These are phyloP conservation scores for Apamea monoglypha DNA, from an alignment of 2,888 invertebrate species.

Conservation along the genomic window DNA sequence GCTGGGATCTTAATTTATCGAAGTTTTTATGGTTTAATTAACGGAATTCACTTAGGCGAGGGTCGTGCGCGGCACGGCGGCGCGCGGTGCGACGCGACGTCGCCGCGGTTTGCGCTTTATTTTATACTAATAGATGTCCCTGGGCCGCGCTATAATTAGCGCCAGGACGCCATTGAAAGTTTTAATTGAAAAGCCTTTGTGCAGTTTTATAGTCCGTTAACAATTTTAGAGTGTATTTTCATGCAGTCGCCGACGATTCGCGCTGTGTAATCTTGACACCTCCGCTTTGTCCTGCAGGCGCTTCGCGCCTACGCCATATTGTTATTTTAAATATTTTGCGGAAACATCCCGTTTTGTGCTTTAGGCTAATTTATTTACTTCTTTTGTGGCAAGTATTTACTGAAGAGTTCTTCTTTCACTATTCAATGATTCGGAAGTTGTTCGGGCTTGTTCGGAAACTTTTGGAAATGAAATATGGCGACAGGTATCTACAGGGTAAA, in stretches of 20 bases:
- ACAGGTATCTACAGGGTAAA: constrained; percentile 43
- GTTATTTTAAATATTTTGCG: constrained; percentile 28
- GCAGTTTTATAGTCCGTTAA: constrained; percentile 87
- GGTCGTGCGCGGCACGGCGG: constrained; percentile 69
- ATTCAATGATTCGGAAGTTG: constrained; percentile 53
- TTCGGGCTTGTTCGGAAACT: constrained; percentile 39
- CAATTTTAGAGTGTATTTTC: constrained; percentile 84
- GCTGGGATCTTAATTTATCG: constrained; percentile 91
- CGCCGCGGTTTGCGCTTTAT: constrained; percentile 83
- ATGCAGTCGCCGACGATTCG: constrained; percentile 66
- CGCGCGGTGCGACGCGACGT: constrained; percentile 67
- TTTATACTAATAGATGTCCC: constrained; percentile 87
- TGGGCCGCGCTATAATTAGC: constrained; percentile 85
- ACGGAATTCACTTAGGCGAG: constrained; percentile 90
- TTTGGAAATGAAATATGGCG: constrained; percentile 56
- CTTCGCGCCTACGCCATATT: constrained; percentile 24
- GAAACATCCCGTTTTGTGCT: constrained; percentile 11
- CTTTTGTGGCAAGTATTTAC: constrained; percentile 12
- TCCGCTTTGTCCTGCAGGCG: constrained; percentile 62
- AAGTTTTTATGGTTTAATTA: constrained; percentile 91
- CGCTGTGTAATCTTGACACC: constrained; percentile 78
- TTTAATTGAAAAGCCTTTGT: constrained; percentile 90
- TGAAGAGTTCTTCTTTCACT: constrained; percentile 38
- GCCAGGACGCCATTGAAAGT: constrained; percentile 86
- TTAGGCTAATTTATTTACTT: constrained; percentile 14